phyloP scores from a whole-genome alignment of 2,888 invertebrate genomes.

The Lasioglossum leucozonium region DNA sequence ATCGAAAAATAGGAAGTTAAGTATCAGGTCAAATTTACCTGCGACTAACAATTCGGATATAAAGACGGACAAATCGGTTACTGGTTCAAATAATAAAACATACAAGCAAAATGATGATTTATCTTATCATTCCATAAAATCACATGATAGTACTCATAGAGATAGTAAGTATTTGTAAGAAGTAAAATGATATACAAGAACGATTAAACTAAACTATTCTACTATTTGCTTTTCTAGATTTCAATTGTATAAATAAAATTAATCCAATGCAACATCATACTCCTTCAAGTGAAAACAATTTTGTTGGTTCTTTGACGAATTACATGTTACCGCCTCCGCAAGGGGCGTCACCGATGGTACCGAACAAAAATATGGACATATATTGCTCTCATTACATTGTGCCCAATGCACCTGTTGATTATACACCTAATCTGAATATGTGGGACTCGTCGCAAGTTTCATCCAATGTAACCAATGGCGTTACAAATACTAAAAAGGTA shows the following conservation, averaged over 20 bases:
- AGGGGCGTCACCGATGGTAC: constrained; percentile 75
- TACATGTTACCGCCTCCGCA: constrained; percentile 79
- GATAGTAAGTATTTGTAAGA: constrained; percentile 75
- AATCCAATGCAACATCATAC: constrained; percentile 75
- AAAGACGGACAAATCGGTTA: constrained; percentile 78
- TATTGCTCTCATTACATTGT: constrained; percentile 81
- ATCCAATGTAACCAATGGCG: constrained; percentile 75
- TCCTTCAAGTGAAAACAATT: constrained; percentile 78
- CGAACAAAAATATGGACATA: constrained; percentile 78
- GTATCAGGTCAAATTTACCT: constrained; percentile 77
- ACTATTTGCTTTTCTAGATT: constrained; percentile 68
- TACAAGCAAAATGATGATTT: constrained; percentile 83
- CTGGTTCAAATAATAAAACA: constrained; percentile 74
- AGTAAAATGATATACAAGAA: neutral
- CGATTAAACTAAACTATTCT: neutral
- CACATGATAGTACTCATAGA: constrained; percentile 77
- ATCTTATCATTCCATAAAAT: constrained; percentile 79
- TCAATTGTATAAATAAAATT: constrained; percentile 74
- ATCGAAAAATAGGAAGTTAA: constrained; percentile 88
- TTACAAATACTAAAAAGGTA: constrained; percentile 78
- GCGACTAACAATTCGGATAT: constrained; percentile 73
- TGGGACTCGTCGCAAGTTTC: constrained; percentile 80
- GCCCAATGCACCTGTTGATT: constrained; percentile 79
- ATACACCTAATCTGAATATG: constrained; percentile 77
- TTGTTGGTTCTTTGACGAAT: constrained; percentile 78